Evolutionary conservation across 2,113 vertebrate species (phyloP).

Genomic region (Clinocottus analis): DNA sequence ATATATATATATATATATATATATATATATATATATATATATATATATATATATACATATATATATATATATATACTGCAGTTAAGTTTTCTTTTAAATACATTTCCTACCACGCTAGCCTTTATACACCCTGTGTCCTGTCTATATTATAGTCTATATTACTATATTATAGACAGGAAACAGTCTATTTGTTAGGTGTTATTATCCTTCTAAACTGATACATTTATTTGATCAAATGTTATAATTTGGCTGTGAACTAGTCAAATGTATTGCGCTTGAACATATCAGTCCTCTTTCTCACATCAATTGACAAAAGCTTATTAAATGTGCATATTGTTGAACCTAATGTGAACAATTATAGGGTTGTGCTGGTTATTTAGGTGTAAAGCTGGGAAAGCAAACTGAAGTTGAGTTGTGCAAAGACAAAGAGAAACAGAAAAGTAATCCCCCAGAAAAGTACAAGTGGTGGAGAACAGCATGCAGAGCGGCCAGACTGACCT

Average conservation of each 20-base stretch:
- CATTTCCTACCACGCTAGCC: neutral
- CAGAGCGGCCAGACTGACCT: slow-evolving; percentile 71
- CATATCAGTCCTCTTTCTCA: neutral
- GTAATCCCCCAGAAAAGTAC: slow-evolving; percentile 44
- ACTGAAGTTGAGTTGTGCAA: slow-evolving; percentile 52
- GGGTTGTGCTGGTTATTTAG: slow-evolving; percentile 29
- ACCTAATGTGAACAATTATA: neutral
- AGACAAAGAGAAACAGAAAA: slow-evolving; percentile 60
- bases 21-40: no score
- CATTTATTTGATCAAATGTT: neutral
- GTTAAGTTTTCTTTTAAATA: neutral
- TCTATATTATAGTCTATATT: no score
- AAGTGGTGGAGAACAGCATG: slow-evolving; percentile 71
- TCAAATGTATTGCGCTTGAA: slow-evolving; percentile 2
- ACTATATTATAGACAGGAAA: no score
- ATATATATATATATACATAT: no score
- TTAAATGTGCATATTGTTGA: neutral
- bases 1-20: no score
- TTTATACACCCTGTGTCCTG: neutral
- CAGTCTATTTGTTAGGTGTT: neutral
- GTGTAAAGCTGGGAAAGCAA: slow-evolving; percentile 55
- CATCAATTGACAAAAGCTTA: neutral
- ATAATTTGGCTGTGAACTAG: neutral
- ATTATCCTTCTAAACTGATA: neutral
- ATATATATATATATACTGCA: no score